A percentile compares a stretch with the other conserved stretches of the same genome.
phyloP scores from a whole-genome alignment of 2,888 invertebrate species.

The Cantharis rustica region DNA sequence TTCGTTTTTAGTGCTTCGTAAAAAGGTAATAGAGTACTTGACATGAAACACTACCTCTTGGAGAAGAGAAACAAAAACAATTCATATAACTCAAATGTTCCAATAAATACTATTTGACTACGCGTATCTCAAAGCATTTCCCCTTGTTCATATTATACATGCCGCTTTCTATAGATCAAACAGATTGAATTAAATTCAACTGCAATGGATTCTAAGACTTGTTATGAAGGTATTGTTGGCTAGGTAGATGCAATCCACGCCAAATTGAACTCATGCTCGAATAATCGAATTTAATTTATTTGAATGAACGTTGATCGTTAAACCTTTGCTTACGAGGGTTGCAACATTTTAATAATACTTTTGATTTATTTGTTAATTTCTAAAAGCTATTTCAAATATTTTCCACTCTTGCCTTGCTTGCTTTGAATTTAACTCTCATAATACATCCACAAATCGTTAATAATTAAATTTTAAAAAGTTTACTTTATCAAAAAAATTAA shows the following conservation, averaged over 20 bases:
- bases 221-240: slow-evolving; percentile 18
- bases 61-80: slow-evolving; percentile 22
- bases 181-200: slow-evolving; percentile 29
- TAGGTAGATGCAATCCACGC: slow-evolving; percentile 9
- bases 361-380: neutral
- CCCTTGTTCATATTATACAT: slow-evolving; percentile 22
- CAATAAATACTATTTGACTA: slow-evolving; percentile 32
- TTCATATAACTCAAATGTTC: slow-evolving; percentile 23
- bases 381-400: neutral
- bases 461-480: neutral
- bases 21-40: slow-evolving; percentile 24
- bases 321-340: neutral
- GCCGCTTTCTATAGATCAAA: slow-evolving; percentile 26
- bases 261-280: slow-evolving; percentile 23
- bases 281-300: slow-evolving; percentile 27
- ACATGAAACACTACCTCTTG: slow-evolving; percentile 15
- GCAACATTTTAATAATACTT: neutral
- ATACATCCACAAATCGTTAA: neutral
- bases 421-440: neutral
- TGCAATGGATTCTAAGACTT: slow-evolving; percentile 21
- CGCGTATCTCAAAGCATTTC: slow-evolving; percentile 24
- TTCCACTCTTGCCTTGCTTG: neutral
- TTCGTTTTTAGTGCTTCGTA: slow-evolving; percentile 1
- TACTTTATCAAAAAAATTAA: neutral
- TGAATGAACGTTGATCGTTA: slow-evolving; percentile 9